Base-by-base conservation (phyloP, 2,113 vertebrate species). In the Neodontobutis hainanensis region DNA sequence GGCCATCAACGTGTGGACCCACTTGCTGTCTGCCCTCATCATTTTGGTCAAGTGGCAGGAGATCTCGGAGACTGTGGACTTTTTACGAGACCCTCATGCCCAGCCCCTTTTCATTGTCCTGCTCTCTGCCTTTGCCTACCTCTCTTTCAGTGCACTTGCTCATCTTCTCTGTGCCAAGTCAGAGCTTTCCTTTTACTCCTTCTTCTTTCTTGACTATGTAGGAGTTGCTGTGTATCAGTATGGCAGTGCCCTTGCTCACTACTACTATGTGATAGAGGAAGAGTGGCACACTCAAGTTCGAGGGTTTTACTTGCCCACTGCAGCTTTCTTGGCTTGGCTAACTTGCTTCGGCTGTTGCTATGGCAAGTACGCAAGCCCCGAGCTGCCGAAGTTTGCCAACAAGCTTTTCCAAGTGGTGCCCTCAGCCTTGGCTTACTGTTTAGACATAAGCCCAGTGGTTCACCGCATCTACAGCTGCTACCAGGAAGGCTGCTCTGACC, bases 191-290 rank as follows among this genome's bases (percentile, higher is more conserved):
- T 96, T 95, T 80, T 99, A 96, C 82, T 85, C 92, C 45, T 99
- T 98, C 89, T 99, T 96, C 91, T 99, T 99, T 88, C 72, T 99
- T 88, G 96, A 99, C 91, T 99, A 99, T 0, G 94, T 99, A 43
- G 97, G 97, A 0, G 96, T 99, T 0, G 94, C 97, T 0, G 76
- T 95, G 4, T 99, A 99, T 88, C 97, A 99, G 83, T 99, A 96
- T 0, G 93, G 95, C 85, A 98, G 97, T 0, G 97, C 95, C 7
- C 77, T 98, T 75, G 93, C 83, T 0, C 97, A 99, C 74, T 98
- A 95, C 83, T 98, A 98, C 86, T 99, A 99, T 0, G 88, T 93
- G 80, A 94, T 96, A 0, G 95, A 97, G 87, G 93, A 95, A 0
- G 70, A 90, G 50, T 95, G 96, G 96, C 95, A 98, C 0, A 53